Percentiles rank a stretch among this genome's conserved stretches.
These are phyloP conservation scores for Vultur gryphus DNA, from an alignment of 2,797 vertebrate genomes.

Conservation along the genomic window DNA sequence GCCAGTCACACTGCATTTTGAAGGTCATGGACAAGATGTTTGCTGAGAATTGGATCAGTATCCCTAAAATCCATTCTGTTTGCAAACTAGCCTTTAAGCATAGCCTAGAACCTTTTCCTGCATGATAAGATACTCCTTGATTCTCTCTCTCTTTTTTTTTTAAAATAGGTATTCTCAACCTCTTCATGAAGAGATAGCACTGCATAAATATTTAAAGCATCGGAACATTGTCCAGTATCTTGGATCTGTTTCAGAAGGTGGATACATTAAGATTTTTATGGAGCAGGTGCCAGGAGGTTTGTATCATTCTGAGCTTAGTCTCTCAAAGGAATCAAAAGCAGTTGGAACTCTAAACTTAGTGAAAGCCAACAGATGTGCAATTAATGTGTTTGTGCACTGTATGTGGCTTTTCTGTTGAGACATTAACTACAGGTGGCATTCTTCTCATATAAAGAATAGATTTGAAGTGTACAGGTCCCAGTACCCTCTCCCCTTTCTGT, in stretches of 20 bases:
- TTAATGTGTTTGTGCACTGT: background rate
- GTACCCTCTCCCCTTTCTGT: background rate
- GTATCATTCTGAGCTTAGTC: background rate
- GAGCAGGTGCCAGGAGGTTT: constrained; percentile 84
- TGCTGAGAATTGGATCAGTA: background rate
- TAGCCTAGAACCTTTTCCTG: background rate
- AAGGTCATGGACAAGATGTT: background rate
- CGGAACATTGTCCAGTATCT: constrained; percentile 82
- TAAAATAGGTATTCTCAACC: constrained; percentile 75
- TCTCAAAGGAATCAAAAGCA: background rate
- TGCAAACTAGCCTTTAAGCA: background rate
- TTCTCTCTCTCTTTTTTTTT: background rate
- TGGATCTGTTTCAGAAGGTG: constrained; percentile 79
- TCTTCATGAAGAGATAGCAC: constrained; percentile 80
- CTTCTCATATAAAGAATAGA: background rate
- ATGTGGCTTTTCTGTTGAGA: background rate
- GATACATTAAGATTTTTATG: constrained; percentile 85
- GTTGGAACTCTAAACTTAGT: background rate
- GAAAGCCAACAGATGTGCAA: background rate
- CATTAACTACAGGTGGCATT: rapidly evolving
- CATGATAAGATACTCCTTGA: background rate
- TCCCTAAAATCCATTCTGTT: background rate
- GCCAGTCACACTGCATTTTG: background rate
- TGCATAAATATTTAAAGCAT: constrained; percentile 82
- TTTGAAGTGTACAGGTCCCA: background rate